Conservation (phyloP, 2,113 vertebrate genomes). For the Misgurnus anguillicaudatus region DNA sequence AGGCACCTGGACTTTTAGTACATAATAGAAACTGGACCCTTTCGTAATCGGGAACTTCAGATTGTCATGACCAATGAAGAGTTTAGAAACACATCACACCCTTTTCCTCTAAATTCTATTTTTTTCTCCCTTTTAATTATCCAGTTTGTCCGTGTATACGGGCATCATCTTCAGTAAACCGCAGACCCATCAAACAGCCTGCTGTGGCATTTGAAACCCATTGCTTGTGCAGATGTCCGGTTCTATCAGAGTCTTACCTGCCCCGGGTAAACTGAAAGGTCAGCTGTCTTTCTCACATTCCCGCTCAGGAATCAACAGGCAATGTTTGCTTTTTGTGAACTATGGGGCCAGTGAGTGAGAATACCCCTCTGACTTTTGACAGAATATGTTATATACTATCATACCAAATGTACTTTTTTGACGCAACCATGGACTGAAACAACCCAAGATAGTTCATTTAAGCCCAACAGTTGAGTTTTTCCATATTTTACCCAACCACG, state of each 20-base stretch:
- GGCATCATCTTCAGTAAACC: neutral
- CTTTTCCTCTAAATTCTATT: neutral
- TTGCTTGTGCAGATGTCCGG: conserved; percentile 8
- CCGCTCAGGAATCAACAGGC: neutral
- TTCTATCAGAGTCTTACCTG: conserved; percentile 32
- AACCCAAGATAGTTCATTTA: too few species aligned
- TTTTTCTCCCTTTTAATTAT: neutral
- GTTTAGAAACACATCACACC: neutral
- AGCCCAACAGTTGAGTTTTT: too few species aligned
- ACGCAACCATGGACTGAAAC: too few species aligned
- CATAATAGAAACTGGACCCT: too few species aligned
- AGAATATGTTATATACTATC: neutral
- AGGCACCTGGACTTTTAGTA: too few species aligned
- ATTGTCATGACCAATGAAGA: too few species aligned
- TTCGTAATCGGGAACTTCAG: too few species aligned
- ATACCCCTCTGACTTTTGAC: neutral
- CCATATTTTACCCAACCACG: too few species aligned
- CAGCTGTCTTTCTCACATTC: conserved; percentile 33
- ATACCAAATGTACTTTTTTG: too few species aligned
- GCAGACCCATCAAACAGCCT: conserved; percentile 14
- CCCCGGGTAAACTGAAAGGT: conserved; percentile 46
- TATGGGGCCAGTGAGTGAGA: neutral
- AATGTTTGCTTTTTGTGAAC: conserved; percentile 31
- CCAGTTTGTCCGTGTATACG: conserved; percentile 5
- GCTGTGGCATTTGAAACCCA: conserved; percentile 28